Evolutionary conservation across 2,888 invertebrate genomes (phyloP).

Genomic region (Digitonthophagus gazella): DNA sequence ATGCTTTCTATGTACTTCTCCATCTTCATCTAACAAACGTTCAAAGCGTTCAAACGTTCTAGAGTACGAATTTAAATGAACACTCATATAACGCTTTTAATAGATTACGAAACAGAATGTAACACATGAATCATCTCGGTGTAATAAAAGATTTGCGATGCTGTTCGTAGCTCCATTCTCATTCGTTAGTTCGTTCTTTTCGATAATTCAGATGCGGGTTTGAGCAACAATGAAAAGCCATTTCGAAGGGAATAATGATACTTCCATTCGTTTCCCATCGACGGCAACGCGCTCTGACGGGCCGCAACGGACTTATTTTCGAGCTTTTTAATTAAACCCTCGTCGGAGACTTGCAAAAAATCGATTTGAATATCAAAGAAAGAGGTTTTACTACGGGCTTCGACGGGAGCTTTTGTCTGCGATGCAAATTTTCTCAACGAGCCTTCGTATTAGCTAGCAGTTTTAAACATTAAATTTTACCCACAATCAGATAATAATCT

Average conservation of each 20-base stretch:
- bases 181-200: not conserved
- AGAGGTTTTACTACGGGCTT: not conserved
- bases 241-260: not conserved
- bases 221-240: not conserved
- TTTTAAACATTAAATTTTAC: not conserved
- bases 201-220: not conserved
- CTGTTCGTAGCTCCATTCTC: no score
- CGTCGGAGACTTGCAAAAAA: not conserved
- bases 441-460: not conserved
- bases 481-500: no score
- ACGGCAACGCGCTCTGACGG: not conserved
- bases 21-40: no score
- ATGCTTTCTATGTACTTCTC: no score
- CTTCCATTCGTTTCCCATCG: not conserved
- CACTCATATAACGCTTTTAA: no score
- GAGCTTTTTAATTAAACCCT: not conserved
- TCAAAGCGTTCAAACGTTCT: no score
- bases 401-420: not conserved
- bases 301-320: not conserved
- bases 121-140: no score
- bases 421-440: not conserved
- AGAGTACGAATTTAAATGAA: no score
- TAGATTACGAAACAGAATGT: no score
- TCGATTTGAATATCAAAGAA: not conserved
- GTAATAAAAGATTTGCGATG: no score